These are phyloP conservation scores for Netelia fuscicornis DNA, from an alignment of 2,888 invertebrate genomes.

Conservation along the genomic window DNA sequence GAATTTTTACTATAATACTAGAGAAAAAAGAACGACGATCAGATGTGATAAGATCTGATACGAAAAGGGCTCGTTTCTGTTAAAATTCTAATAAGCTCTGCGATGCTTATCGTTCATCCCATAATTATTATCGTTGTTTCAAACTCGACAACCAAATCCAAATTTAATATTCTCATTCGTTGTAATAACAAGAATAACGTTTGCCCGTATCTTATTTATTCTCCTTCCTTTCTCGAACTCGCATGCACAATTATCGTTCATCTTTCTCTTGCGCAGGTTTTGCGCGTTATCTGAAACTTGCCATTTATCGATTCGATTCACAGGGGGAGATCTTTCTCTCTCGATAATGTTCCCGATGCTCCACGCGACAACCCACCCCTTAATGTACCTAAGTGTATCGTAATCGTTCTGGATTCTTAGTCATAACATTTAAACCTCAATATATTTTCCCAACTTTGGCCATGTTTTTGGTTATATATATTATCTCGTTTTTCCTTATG, in stretches of 20 bases:
- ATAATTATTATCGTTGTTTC: constrained; percentile 5
- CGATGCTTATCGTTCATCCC: neutral
- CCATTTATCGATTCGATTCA: constrained; percentile 51
- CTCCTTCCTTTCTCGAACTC: constrained; percentile 29
- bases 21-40: neutral
- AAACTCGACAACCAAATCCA: neutral
- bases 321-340: constrained; percentile 41
- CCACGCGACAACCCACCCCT: constrained; percentile 21
- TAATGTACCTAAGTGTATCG: constrained; percentile 46
- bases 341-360: constrained; percentile 29
- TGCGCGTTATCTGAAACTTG: neutral
- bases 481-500: constrained; percentile 10
- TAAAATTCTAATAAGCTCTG: neutral
- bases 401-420: constrained; percentile 54
- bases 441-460: constrained; percentile 8
- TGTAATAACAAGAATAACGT: constrained; percentile 26
- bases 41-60: neutral
- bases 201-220: constrained; percentile 15
- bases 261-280: neutral
- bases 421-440: constrained; percentile 46
- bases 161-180: constrained; percentile 27
- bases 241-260: constrained; percentile 42
- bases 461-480: constrained; percentile 48
- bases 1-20: neutral
- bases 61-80: no score